Evolutionary conservation across 2,888 invertebrate species (phyloP).

Genomic region (Brachyopa scutellaris): DNA sequence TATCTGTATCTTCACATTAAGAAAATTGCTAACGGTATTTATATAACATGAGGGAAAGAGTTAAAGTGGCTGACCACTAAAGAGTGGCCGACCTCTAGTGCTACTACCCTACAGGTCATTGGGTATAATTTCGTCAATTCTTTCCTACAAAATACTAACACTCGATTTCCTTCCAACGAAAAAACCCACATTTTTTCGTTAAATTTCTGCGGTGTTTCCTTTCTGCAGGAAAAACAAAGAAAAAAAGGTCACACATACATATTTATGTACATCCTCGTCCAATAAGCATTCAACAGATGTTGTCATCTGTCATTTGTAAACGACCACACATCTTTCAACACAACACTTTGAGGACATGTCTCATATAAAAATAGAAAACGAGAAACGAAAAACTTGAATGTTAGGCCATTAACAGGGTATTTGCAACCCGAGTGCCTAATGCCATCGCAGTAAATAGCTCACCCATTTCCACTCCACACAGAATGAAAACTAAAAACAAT

Average conservation of each 20-base stretch:
- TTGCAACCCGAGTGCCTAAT: conserved; percentile 28
- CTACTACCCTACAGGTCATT: too few species aligned
- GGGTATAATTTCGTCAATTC: too few species aligned
- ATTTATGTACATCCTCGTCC: neutral
- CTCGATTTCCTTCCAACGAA: too few species aligned
- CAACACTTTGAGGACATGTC: neutral
- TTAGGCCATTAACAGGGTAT: conserved; percentile 54
- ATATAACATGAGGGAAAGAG: too few species aligned
- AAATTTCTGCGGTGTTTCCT: too few species aligned
- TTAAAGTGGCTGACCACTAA: too few species aligned
- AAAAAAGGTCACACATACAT: neutral
- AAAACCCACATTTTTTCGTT: too few species aligned
- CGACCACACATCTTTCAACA: conserved; percentile 15
- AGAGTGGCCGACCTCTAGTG: too few species aligned
- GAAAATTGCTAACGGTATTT: too few species aligned
- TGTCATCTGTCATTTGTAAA: neutral
- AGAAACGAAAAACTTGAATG: conserved; percentile 33
- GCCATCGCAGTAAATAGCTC: conserved; percentile 34
- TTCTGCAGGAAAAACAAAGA: neutral
- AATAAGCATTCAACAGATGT: conserved; percentile 31
- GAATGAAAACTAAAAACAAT: neutral
- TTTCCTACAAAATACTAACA: too few species aligned
- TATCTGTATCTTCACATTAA: too few species aligned
- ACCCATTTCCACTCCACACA: conserved; percentile 37
- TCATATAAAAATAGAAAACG: neutral